These are phyloP conservation scores for Eumeta japonica DNA, from an alignment of 1,140 invertebrate species.

Conservation along the genomic window DNA sequence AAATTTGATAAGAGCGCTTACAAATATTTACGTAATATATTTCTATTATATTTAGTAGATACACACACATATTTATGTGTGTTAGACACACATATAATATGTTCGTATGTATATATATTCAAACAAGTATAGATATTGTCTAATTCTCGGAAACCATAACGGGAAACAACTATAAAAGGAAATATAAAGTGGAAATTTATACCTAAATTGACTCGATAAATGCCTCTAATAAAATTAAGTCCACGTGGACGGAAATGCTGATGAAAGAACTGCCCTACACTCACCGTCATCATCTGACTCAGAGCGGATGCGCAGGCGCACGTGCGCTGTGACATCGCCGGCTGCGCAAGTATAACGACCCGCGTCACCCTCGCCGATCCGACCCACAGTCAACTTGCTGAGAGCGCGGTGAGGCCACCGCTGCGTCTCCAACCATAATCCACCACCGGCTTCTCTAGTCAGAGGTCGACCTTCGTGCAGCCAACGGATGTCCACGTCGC, in stretches of 20 bases:
- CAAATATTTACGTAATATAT: too few relatives aligned
- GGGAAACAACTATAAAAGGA: background rate
- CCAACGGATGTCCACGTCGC: conserved; percentile 35
- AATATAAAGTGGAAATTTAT: background rate
- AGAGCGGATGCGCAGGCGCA: conserved; percentile 4
- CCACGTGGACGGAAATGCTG: too few relatives aligned
- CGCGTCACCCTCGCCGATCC: conserved; percentile 21
- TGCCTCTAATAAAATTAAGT: background rate
- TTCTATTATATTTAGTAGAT: too few relatives aligned
- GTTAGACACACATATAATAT: too few relatives aligned
- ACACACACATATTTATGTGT: too few relatives aligned
- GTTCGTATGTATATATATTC: too few relatives aligned
- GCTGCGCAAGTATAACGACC: conserved; percentile 34
- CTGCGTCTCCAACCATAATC: conserved; percentile 41
- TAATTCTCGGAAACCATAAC: too few relatives aligned
- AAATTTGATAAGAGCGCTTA: too few relatives aligned
- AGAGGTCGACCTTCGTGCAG: conserved; percentile 24
- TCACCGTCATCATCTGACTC: conserved; percentile 1
- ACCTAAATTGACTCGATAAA: background rate
- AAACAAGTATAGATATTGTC: too few relatives aligned
- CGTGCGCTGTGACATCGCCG: conserved; percentile 12
- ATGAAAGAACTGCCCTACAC: too few relatives aligned
- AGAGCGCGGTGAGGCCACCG: conserved; percentile 28
- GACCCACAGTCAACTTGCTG: conserved; percentile 39
- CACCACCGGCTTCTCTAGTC: conserved; percentile 32